A percentile compares a stretch with the other conserved stretches of the same genome.
Conservation (phyloP, 2,888 invertebrate species). For the Elysia crispata region DNA sequence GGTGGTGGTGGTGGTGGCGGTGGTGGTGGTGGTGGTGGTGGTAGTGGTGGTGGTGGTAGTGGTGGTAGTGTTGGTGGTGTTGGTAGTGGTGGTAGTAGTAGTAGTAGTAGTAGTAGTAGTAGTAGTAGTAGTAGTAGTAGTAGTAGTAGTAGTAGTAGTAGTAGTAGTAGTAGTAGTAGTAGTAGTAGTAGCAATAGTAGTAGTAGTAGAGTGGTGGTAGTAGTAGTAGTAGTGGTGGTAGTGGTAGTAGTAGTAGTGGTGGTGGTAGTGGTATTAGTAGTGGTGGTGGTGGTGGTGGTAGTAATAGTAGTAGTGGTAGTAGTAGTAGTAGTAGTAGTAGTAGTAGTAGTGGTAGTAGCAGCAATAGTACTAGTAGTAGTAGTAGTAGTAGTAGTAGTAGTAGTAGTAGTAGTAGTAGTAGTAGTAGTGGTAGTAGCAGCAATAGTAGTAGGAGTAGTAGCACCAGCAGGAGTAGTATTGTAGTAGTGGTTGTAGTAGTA, state of each 20-base stretch:
- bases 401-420: slow-evolving; percentile 50
- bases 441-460: too few relatives aligned
- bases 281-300: too few relatives aligned
- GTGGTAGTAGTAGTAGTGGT: too few relatives aligned
- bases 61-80: too few relatives aligned
- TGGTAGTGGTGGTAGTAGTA: too few relatives aligned
- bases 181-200: background rate
- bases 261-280: too few relatives aligned
- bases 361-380: slow-evolving; percentile 45
- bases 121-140: background rate
- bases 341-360: slow-evolving; percentile 44
- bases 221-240: background rate
- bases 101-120: background rate
- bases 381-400: slow-evolving; percentile 40
- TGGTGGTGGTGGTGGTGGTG: background rate
- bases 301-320: slow-evolving; percentile 31
- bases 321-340: slow-evolving; percentile 42
- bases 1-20: background rate
- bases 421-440: slow-evolving; percentile 27
- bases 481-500: too few relatives aligned
- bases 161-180: background rate
- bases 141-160: background rate
- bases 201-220: background rate
- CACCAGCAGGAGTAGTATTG: too few relatives aligned
- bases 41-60: too few relatives aligned